Percentiles rank a stretch among this genome's conserved stretches.
Conservation (phyloP, 2,113 vertebrate species). For the Cyphomyrus discorhynchus region DNA sequence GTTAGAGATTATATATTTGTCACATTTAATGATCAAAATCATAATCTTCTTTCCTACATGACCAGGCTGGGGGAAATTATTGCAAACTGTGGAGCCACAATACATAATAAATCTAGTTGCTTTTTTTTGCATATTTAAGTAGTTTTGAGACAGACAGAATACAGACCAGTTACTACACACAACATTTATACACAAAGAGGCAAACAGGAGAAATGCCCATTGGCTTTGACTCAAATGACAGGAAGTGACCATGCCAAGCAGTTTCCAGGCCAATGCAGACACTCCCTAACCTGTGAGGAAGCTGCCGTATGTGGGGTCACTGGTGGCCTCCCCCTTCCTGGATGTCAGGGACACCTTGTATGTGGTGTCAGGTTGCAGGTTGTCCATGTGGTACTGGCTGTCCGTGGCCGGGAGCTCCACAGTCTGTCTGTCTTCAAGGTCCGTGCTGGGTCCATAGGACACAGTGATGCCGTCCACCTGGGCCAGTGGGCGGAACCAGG, state of each 20-base stretch:
- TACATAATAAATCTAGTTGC: neutral
- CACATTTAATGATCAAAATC: neutral
- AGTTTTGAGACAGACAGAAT: neutral
- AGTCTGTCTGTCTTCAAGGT: slow-evolving; percentile 63
- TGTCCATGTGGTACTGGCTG: slow-evolving; percentile 79
- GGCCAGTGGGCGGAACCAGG: slow-evolving; percentile 86
- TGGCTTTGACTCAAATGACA: neutral
- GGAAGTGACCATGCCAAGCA: neutral
- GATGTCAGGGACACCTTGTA: slow-evolving; percentile 81
- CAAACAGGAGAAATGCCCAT: neutral
- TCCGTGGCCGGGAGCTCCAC: slow-evolving; percentile 76
- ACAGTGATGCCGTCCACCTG: slow-evolving; percentile 75
- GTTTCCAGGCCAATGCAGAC: neutral
- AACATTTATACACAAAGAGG: neutral
- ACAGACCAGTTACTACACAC: neutral
- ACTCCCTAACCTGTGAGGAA: slow-evolving; percentile 78
- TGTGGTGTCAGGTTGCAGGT: slow-evolving; percentile 77
- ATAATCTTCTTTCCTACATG: neutral
- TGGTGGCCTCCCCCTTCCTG: slow-evolving; percentile 65
- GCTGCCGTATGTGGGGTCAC: slow-evolving; percentile 67
- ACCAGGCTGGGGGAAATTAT: neutral
- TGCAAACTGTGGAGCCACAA: neutral
- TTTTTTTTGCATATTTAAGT: neutral
- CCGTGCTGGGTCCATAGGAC: slow-evolving; percentile 68
- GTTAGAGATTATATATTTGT: neutral